phyloP scores from a whole-genome alignment of 2,113 vertebrate species.

The Eudyptes chrysolophus region DNA sequence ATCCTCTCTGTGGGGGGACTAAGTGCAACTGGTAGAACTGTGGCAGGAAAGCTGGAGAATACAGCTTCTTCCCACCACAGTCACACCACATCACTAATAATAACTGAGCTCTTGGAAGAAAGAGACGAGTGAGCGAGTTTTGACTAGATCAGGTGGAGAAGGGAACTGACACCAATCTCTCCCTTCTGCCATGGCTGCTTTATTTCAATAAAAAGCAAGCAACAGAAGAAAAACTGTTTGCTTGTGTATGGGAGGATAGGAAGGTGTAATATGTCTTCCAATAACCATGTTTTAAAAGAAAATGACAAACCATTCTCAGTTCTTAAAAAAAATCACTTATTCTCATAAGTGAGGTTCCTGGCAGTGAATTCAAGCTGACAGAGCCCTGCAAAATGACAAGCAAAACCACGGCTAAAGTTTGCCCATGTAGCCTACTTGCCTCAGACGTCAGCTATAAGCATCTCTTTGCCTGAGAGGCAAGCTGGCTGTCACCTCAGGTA shows the following conservation, averaged over 20 bases:
- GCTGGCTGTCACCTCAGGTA: background rate
- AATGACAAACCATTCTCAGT: background rate
- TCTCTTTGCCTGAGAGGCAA: background rate
- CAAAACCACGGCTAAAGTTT: background rate
- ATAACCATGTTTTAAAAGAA: background rate
- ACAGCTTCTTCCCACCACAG: background rate
- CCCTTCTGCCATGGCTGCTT: background rate
- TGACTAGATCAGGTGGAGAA: background rate
- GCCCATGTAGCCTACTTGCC: background rate
- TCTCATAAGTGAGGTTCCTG: background rate
- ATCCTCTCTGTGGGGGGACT: background rate
- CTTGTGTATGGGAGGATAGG: background rate
- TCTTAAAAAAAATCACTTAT: background rate
- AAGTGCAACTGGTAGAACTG: background rate
- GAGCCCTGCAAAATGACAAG: background rate
- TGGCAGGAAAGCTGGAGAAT: background rate
- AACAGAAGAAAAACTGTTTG: background rate
- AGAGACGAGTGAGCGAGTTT: background rate
- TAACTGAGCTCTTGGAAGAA: background rate
- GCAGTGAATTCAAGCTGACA: background rate
- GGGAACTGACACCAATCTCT: background rate
- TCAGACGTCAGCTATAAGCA: background rate
- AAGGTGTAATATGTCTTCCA: background rate
- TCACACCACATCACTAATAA: background rate
- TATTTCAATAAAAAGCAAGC: background rate